Percentiles rank a stretch among this genome's conserved stretches.
Evolutionary conservation across 2,113 vertebrate genomes (phyloP).

Genomic region (Cebus imitator): DNA sequence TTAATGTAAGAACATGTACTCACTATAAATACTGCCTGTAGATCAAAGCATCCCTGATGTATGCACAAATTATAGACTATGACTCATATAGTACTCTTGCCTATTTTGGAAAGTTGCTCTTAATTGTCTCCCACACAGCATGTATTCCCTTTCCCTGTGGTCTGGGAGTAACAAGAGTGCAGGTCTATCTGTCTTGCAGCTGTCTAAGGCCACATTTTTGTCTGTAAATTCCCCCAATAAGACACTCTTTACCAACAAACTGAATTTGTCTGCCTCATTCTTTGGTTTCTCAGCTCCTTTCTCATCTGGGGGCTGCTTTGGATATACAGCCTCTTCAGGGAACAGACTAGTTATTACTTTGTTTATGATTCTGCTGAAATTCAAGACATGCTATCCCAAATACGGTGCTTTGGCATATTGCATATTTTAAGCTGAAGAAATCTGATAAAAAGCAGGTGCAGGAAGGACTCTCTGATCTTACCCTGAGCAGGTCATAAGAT

Average conservation of each 20-base stretch:
- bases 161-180: background rate
- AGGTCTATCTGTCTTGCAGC: background rate
- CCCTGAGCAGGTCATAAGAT: background rate
- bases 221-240: background rate
- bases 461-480: background rate
- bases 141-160: background rate
- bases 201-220: background rate
- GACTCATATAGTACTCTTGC: background rate
- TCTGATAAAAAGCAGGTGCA: background rate
- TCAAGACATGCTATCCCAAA: background rate
- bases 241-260: background rate
- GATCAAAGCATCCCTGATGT: background rate
- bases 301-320: no score
- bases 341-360: background rate
- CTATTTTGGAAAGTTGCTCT: background rate
- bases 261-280: background rate
- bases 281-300: background rate
- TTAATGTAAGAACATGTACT: background rate
- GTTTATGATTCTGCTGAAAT: background rate
- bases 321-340: background rate
- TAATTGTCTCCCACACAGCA: background rate
- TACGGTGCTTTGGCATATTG: background rate
- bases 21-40: background rate
- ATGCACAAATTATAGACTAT: background rate
- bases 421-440: background rate